Base-by-base conservation (phyloP, 2,888 invertebrate genomes). In the Tipula vernalis region DNA sequence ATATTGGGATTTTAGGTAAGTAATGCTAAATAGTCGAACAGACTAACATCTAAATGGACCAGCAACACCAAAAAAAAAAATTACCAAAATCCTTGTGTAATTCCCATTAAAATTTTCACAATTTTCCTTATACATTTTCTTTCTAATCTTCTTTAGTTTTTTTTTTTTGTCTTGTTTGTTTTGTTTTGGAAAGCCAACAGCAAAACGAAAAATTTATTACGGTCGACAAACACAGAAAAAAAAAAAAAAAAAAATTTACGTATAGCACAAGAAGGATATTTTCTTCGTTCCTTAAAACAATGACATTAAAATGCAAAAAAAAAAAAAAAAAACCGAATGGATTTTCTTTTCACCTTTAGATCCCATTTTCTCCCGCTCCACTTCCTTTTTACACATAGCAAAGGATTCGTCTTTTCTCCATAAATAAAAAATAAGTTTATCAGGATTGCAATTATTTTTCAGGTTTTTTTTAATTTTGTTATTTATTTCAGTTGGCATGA, bases 401-500 rank as follows among this genome's bases (percentile, higher is more conserved):
- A 28, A 28, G 28, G 28, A 28, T 28, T 71, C 28, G 71, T 28
- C 8, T 71, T 71, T 71, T 28, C 28, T 71, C 28, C 18, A 71
- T 28, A 10, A 44, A 44, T n/a, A 6, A 44, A 44, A 6, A 44
- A 44, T 3, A 71, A 15, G 28, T 71, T 71, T 71, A 71, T 71
- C 71, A 71, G 71, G 71, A 71, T 71, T 71, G 71, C 71, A 71
- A 71, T 71, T 71, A 71, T 71, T 71, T 71, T 71, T 84, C 84
- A 8, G 4, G 15, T 84, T 84, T 84, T 41, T 28, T 28, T 28
- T 28, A 28, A 28, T 28, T 28, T 28, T 28, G 28, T 28, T 39
- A 36, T 83, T 36, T 84, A 39, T 85, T 42, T 94, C 90, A 95
- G 95, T 86, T 97, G 95, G 94, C 94, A 96, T 88, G 95, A 96